These are phyloP conservation scores for Drosophila affinis DNA, from an alignment of 2,888 invertebrate species.

Conservation along the genomic window DNA sequence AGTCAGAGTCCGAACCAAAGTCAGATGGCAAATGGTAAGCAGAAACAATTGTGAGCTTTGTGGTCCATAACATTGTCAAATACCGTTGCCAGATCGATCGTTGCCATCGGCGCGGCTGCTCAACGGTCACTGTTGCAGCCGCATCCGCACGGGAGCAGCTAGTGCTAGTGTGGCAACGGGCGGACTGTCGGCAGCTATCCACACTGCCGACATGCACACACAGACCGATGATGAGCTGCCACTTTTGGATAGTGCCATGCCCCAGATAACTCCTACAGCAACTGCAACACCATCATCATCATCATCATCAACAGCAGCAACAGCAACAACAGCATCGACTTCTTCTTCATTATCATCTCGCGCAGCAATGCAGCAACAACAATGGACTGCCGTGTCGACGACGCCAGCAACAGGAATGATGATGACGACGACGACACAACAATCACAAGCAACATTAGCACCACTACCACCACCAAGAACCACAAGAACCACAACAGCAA, in stretches of 20 bases:
- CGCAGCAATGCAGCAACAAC: constrained; percentile 53
- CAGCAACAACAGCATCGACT: constrained; percentile 11
- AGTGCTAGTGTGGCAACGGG: constrained; percentile 22
- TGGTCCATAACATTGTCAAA: constrained; percentile 29
- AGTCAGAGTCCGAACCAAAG: constrained; percentile 31
- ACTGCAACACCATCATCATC: constrained; percentile 2
- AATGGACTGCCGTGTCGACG: constrained; percentile 70
- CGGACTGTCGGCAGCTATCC: constrained; percentile 27
- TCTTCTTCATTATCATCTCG: constrained; percentile 17
- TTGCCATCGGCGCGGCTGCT: constrained; percentile 31
- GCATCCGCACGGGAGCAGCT: constrained; percentile 22
- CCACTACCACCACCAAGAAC: constrained; percentile 41
- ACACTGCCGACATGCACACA: constrained; percentile 82
- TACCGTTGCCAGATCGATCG: constrained; percentile 15
- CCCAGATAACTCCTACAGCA: constrained; percentile 25
- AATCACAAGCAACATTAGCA: constrained; percentile 55
- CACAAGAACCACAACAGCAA: constrained; percentile 26
- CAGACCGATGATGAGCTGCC: constrained; percentile 81
- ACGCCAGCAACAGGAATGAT: constrained; percentile 29
- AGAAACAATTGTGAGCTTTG: constrained; percentile 52
- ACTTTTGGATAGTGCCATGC: constrained; percentile 33
- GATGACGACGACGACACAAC: constrained; percentile 58
- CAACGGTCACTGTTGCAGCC: constrained; percentile 39
- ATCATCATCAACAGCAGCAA: constrained; percentile 39
- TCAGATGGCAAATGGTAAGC: constrained; percentile 67